Evolutionary conservation across 2,113 vertebrate genomes (phyloP), one percentile per base, ranked within the genome.

Genomic region (Microtus oregoni): DNA sequence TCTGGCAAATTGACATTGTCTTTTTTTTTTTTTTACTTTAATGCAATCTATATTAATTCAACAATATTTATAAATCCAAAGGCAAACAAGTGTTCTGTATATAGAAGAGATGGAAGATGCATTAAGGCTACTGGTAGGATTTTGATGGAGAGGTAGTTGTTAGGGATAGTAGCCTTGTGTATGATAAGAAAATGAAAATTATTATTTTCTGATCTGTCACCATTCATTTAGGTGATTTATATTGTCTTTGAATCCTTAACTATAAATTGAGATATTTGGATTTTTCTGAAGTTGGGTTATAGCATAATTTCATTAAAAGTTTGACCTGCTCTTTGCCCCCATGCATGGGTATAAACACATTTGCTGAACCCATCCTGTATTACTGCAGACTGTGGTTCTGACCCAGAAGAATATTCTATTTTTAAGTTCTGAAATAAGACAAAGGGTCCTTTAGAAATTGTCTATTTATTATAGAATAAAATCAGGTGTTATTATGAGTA

Each of bases 391-490:
- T 1, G 24, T 24, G 86, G 76, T 75, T 32, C 50, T n/a, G 30
- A 52, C 4, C 41, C 47, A 76, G 24, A 0, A 76, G 90, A 92
- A 15, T 72, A 65, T 93, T 97, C 87, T n/a, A 5, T 95, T 70
- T 94, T 10, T 93, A 63, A 85, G 30, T 94, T 65, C 81, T 95
- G 55, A 93, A 13, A 2, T 28, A 20, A 65, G 83, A 20, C 14
- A 77, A 24, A 82, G 32, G 92, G 7, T 9, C 94, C 28, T 86
- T 32, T 90, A 90, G 35, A 76, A 41, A 11, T 0, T 67, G 22
- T 10, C 9, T 86, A 81, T 95, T 97, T 94, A 72, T 76, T 70
- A 8, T 19, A 44, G 17, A 86, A 38, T 97, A 28, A 96, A 78
- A 95, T 41, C 93, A 77, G 17, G 28, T 41, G 47, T 32, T 19